Evolutionary conservation across 2,113 vertebrate species (phyloP), one percentile per base, ranked within the genome.

Genomic region (Hipposideros armiger): DNA sequence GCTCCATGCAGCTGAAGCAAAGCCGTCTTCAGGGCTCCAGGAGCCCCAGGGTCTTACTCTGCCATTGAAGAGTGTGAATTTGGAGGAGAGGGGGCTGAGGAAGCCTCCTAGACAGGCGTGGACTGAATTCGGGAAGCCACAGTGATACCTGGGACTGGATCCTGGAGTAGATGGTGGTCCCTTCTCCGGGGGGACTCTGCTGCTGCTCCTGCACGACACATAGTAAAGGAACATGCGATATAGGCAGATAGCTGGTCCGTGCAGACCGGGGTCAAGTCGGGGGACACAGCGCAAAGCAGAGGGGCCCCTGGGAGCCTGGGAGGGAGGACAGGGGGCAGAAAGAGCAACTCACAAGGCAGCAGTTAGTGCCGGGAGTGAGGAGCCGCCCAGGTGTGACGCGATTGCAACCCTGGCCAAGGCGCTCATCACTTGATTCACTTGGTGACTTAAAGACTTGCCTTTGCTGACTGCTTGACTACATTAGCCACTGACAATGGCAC

Each of bases 71-170:
- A 15, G 1, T 54, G 2, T 26, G 40, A 76, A 54, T 81, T 40
- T 24, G 42, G 15, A 22, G 54, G 36, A 2, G 6, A 2, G 70
- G 13, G 40, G 3, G n/a, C 16, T 84, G 7, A 16, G 40, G 47
- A 88, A 93, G n/a, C 32, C 15, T 26, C 10, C 1, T 0, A 36
- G 20, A 47, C 20, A 42, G 40, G 24, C 50, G 4, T 54, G 52
- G 52, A 24, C 67, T 7, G 5, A 56, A 62, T n/a, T 24, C 0
- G 28, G 85, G 45, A 83, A 81, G 20, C 7, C 2, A 11, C 13
- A 62, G 22, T 0, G 2, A 3, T 98, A 98, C 97, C 97, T 95
- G 96, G 2, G 36, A 1, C 66, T 85, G 87, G 30, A 97, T 28
- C n/a, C 4, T 3, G 24, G 90, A 76, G 76, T 97, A 97, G 52